A percentile compares a stretch with the other conserved stretches of the same genome.
Evolutionary conservation across 2,797 vertebrate species (phyloP).

Genomic region (Pampus argenteus): DNA sequence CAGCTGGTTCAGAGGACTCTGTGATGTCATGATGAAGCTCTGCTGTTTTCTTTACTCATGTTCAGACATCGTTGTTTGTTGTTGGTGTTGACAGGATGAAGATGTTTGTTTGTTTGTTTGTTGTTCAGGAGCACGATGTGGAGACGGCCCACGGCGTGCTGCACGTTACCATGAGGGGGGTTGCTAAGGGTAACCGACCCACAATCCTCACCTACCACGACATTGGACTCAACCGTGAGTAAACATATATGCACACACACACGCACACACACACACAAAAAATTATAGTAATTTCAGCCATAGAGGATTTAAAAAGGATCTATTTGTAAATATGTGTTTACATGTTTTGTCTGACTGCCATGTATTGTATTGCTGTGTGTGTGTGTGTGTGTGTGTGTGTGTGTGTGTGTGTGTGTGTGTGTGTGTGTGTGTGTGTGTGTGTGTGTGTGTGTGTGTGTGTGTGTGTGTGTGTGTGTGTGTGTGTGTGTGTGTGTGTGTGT

Average conservation of each 20-base stretch:
- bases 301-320: too few species aligned
- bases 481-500: slow-evolving; percentile 28
- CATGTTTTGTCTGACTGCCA: too few species aligned
- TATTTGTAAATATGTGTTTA: too few species aligned
- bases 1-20: too few species aligned
- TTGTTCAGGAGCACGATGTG: slow-evolving; percentile 92
- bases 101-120: slow-evolving; percentile 23
- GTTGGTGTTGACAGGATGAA: background rate
- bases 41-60: too few species aligned
- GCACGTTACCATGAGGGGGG: slow-evolving; percentile 94
- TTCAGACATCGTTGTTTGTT: background rate
- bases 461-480: too few species aligned
- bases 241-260: background rate
- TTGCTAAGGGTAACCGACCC: slow-evolving; percentile 91
- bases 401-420: too few species aligned
- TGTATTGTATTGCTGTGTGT: too few species aligned
- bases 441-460: too few species aligned
- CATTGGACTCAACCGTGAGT: slow-evolving; percentile 97
- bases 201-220: slow-evolving; percentile 97
- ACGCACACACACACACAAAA: background rate
- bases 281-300: too few species aligned
- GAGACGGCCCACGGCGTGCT: slow-evolving; percentile 93
- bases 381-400: too few species aligned
- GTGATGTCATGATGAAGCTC: background rate
- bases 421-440: too few species aligned